phyloP scores from a whole-genome alignment of 2,888 invertebrate species.

The Masnerella sp. region DNA sequence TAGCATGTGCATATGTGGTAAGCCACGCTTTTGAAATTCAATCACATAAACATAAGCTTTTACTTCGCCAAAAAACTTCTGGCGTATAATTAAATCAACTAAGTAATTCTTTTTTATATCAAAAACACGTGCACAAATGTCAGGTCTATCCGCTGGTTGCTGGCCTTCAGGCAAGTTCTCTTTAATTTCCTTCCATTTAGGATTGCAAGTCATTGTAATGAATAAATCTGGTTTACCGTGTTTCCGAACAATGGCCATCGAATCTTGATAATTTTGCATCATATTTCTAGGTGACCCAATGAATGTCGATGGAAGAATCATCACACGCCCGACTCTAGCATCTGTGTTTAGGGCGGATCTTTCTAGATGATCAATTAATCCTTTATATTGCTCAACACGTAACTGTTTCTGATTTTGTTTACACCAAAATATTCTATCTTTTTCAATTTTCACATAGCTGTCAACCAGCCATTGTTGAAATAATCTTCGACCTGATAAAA shows the following conservation, averaged over 20 bases:
- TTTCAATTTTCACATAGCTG: no score
- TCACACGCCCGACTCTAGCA: background rate
- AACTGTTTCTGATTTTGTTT: conserved; percentile 9
- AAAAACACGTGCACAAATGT: conserved; percentile 43
- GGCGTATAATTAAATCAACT: no score
- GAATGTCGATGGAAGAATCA: conserved; percentile 15
- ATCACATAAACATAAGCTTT: background rate
- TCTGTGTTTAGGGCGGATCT: conserved; percentile 2
- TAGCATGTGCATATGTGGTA: conserved; percentile 4
- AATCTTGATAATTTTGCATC: no score
- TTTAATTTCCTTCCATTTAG: conserved; percentile 41
- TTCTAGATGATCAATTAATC: conserved; percentile 13
- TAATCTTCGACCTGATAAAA: conserved; percentile 21
- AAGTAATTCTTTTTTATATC: conserved; percentile 49
- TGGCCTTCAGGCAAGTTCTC: conserved; percentile 25
- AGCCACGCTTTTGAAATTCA: conserved; percentile 1
- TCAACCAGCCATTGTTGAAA: conserved; percentile 27
- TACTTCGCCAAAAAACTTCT: no score
- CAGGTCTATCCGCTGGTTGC: no score
- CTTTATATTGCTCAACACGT: background rate
- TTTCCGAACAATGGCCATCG: no score
- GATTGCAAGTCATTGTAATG: no score
- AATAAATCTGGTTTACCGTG: no score
- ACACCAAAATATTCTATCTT: conserved; percentile 36
- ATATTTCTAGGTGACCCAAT: conserved; percentile 18